These are phyloP conservation scores for Aplysia californica DNA, from an alignment of 1,140 invertebrate genomes.

Conservation along the genomic window DNA sequence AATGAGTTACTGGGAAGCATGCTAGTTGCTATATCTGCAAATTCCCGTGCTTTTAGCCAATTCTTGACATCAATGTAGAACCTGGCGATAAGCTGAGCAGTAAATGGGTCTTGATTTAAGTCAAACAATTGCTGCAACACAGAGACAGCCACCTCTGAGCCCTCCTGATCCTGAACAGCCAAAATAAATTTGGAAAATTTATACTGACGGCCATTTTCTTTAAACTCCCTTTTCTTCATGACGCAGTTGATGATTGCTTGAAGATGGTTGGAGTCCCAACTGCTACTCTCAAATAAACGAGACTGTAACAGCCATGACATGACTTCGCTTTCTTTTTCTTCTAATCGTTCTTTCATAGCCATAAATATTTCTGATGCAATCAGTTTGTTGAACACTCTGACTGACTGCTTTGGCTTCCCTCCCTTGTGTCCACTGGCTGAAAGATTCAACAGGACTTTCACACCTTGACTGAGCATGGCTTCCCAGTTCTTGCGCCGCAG, in stretches of 20 bases:
- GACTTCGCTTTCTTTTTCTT: constrained; percentile 30
- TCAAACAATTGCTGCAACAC: constrained; percentile 33
- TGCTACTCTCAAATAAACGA: constrained; percentile 27
- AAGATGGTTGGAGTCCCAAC: constrained; percentile 25
- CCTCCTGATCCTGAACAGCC: constrained; percentile 31
- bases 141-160: constrained; percentile 32
- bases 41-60: constrained; percentile 37
- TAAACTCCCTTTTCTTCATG: constrained; percentile 29
- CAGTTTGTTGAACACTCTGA: constrained; percentile 35
- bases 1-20: constrained; percentile 38
- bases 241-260: constrained; percentile 37
- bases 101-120: constrained; percentile 38
- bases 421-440: constrained; percentile 26
- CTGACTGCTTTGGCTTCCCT: constrained; percentile 11
- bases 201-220: constrained; percentile 19
- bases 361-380: constrained; percentile 40
- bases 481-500: constrained; percentile 39
- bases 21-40: constrained; percentile 33
- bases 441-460: constrained; percentile 39
- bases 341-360: constrained; percentile 16
- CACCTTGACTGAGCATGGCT: constrained; percentile 30
- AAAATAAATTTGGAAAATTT: constrained; percentile 42
- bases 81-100: constrained; percentile 43
- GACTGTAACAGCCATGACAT: constrained; percentile 31
- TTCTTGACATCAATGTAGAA: constrained; percentile 42